Evolutionary conservation across 2,797 vertebrate genomes (phyloP).

Genomic region (Picus viridis): DNA sequence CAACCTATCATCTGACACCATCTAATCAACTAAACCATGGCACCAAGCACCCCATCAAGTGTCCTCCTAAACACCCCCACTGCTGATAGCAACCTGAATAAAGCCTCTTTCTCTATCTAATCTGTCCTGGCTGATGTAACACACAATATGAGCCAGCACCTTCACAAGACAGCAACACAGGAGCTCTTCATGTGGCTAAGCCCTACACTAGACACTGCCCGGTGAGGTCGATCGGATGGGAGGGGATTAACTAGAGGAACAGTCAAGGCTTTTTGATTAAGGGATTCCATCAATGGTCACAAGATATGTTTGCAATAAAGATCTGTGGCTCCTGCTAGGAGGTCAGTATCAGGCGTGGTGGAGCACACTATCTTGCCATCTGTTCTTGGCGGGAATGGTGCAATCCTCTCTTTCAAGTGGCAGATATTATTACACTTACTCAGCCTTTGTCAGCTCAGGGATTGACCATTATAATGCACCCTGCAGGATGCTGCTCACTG

Average conservation of each 20-base stretch:
- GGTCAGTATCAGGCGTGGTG: constrained; percentile 22
- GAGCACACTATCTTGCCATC: constrained; percentile 64
- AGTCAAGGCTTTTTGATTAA: constrained; percentile 51
- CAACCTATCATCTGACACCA: too few relatives aligned
- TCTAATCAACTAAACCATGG: too few relatives aligned
- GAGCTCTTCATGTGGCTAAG: constrained; percentile 60
- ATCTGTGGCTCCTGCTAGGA: constrained; percentile 47
- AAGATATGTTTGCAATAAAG: constrained; percentile 54
- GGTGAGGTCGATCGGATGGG: neutral
- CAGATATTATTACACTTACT: constrained; percentile 69
- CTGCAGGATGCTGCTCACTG: constrained; percentile 46
- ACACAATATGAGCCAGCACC: constrained; percentile 31
- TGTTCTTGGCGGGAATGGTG: constrained; percentile 48
- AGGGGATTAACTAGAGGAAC: constrained; percentile 43
- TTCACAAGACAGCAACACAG: constrained; percentile 46
- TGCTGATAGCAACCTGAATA: constrained; percentile 53
- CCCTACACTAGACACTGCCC: constrained; percentile 39
- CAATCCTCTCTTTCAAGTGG: constrained; percentile 55
- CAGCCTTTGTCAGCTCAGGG: constrained; percentile 59
- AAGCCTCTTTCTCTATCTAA: constrained; percentile 64
- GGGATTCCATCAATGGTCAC: constrained; percentile 50
- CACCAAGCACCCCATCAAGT: too few relatives aligned
- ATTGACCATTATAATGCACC: constrained; percentile 53
- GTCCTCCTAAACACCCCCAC: too few relatives aligned
- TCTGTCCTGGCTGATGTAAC: constrained; percentile 50